These are phyloP conservation scores for Gryllus longicercus DNA, from an alignment of 2,888 invertebrate species.

Conservation along the genomic window DNA sequence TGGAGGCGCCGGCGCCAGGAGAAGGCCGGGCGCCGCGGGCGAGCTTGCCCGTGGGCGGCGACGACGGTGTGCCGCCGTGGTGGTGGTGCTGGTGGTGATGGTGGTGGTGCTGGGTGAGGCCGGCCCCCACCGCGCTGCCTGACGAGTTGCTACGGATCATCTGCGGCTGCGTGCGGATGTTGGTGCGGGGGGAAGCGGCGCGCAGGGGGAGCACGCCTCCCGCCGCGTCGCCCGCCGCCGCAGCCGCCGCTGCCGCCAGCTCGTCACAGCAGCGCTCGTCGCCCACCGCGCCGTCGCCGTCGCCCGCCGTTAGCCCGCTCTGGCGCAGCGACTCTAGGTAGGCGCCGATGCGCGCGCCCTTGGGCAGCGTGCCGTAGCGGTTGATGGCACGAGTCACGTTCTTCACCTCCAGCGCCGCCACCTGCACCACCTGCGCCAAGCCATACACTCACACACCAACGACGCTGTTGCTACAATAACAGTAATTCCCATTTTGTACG, in stretches of 20 bases:
- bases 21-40: conserved; percentile 43
- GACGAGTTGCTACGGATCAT: conserved; percentile 90
- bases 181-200: conserved; percentile 64
- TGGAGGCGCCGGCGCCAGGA: conserved; percentile 47
- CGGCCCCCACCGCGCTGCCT: conserved; percentile 54
- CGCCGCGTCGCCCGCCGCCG: conserved; percentile 40
- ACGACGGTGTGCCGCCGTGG: conserved; percentile 36
- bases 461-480: not conserved
- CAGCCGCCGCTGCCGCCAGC: conserved; percentile 45
- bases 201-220: conserved; percentile 45
- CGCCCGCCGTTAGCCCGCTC: conserved; percentile 57
- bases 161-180: conserved; percentile 63
- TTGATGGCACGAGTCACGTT: conserved; percentile 93
- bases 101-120: conserved; percentile 38
- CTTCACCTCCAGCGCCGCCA: conserved; percentile 91
- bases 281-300: conserved; percentile 30
- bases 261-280: conserved; percentile 43
- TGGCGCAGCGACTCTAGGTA: conserved; percentile 90
- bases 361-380: conserved; percentile 94
- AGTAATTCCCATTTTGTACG: too few relatives aligned
- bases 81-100: conserved; percentile 18
- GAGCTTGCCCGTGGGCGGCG: conserved; percentile 55
- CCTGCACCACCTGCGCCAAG: conserved; percentile 61
- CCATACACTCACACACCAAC: too few relatives aligned
- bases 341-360: conserved; percentile 93